Conservation (phyloP, 2,113 vertebrate species). For the Puma concolor region DNA sequence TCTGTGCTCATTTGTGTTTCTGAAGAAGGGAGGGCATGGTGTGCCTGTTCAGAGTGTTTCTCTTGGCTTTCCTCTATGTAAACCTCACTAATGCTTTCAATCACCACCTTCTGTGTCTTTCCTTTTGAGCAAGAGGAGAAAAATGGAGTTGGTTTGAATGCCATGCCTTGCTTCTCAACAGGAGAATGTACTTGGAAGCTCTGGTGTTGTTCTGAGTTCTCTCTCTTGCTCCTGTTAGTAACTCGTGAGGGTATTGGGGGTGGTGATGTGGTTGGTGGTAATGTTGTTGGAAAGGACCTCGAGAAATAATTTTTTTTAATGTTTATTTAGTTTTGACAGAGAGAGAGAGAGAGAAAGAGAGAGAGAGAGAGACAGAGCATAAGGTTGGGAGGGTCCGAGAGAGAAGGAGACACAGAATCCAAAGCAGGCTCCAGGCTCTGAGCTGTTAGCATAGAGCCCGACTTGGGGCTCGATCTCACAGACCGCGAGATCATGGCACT, state of each 20-base stretch:
- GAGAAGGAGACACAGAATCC: no score
- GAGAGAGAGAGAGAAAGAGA: no score
- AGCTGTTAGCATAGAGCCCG: no score
- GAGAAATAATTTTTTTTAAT: neutral
- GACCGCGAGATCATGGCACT: no score
- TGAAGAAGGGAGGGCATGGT: neutral
- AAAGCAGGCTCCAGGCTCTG: no score
- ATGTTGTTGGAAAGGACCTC: neutral
- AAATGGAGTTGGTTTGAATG: neutral
- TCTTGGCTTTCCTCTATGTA: neutral
- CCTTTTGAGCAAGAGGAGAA: neutral
- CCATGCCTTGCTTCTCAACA: neutral
- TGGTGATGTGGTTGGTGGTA: neutral
- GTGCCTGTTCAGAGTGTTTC: neutral
- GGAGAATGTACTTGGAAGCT: neutral
- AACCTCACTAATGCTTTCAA: neutral
- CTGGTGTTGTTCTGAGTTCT: no score
- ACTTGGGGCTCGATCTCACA: no score
- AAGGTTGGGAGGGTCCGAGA: no score
- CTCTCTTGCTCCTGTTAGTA: neutral
- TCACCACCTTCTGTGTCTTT: neutral
- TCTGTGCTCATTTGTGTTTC: conserved; percentile 52
- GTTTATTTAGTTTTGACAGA: no score
- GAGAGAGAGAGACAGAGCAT: no score
- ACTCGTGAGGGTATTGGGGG: neutral